Evolutionary conservation across 2,113 vertebrate species (phyloP).

Genomic region (Pipa parva): DNA sequence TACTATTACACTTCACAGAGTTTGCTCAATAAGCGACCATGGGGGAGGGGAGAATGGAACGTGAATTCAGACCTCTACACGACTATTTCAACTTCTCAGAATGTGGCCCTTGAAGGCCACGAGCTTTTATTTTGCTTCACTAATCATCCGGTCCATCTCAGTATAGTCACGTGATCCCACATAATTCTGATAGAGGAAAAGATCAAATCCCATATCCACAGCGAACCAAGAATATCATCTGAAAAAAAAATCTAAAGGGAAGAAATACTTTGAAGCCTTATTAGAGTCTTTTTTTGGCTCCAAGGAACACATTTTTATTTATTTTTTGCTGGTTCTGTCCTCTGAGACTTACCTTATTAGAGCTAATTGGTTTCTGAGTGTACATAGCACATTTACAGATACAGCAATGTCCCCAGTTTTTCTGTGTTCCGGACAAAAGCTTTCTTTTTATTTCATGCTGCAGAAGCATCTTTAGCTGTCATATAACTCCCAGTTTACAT

Average conservation of each 20-base stretch:
- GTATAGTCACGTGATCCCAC: no score
- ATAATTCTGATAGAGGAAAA: no score
- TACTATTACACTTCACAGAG: no score
- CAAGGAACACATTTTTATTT: constrained; percentile 16
- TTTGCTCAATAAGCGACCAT: no score
- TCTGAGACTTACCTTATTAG: constrained; percentile 32
- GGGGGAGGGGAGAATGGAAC: no score
- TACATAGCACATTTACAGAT: constrained; percentile 27
- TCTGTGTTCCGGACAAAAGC: constrained; percentile 1
- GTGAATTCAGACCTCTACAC: no score
- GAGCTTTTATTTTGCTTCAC: no score
- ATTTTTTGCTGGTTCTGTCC: constrained; percentile 9
- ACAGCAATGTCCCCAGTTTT: not conserved
- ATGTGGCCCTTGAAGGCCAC: no score
- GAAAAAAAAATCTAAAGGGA: not conserved
- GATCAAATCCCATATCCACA: no score
- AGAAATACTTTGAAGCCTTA: constrained; percentile 17
- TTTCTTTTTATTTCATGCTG: not conserved
- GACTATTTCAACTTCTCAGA: no score
- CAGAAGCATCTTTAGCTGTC: constrained; percentile 21
- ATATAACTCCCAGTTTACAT: not conserved
- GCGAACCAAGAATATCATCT: constrained; percentile 5
- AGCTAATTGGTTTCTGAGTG: constrained; percentile 39
- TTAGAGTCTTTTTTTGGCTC: constrained; percentile 13
- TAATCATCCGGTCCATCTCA: no score